Evolutionary conservation across 2,113 vertebrate genomes (phyloP), one percentile per base, ranked within the genome.

Genomic region (Leptobrachium leishanense): DNA sequence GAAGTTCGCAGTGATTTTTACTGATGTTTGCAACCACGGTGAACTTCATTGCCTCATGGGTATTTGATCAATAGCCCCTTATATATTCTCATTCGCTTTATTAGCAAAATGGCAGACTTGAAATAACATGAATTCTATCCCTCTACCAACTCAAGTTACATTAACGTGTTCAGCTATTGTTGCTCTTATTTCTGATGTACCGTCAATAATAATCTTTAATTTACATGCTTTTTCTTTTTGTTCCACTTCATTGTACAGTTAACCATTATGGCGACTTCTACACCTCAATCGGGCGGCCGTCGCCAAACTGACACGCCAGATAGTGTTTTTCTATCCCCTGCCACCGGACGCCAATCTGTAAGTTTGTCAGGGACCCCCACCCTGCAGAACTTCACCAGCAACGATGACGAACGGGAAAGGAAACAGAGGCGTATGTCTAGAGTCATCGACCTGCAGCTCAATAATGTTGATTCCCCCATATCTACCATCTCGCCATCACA

Each of bases 401-500:
- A 98, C 5, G 95, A 99, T 0, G 97, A 99, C 2, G 96, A 98
- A 50, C 86, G 83, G 76, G 97, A 99, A 75, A 90, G 94, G 46
- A 85, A 92, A 62, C 95, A 96, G 76, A 93, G 96, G 66, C 86
- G 97, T 10, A 90, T 92, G 44, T 98, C 97, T 1, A 90, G 87
- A 62, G 94, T 90, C 43, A 82, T 94, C 2, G 94, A 97, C 69
- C 86, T 97, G 12, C 95, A 94, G 64, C 82, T 92, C 4, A 46
- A 86, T 39, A 88, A 85, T 55, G 6, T 86, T 0, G 92, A 93
- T 4, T 95, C 96, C 0, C 90, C 94, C 6, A 89, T 86, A 8
- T 84, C 91, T 0, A 81, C 87, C 0, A 70, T 76, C 2, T 93
- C 92, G 0, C 85, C 88, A 0, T 39, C 67, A 0, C 81, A 50